A percentile compares a stretch with the other conserved stretches of the same genome.
These are phyloP conservation scores for Platycheirus albimanus DNA, from an alignment of 2,888 invertebrate species.

Conservation along the genomic window DNA sequence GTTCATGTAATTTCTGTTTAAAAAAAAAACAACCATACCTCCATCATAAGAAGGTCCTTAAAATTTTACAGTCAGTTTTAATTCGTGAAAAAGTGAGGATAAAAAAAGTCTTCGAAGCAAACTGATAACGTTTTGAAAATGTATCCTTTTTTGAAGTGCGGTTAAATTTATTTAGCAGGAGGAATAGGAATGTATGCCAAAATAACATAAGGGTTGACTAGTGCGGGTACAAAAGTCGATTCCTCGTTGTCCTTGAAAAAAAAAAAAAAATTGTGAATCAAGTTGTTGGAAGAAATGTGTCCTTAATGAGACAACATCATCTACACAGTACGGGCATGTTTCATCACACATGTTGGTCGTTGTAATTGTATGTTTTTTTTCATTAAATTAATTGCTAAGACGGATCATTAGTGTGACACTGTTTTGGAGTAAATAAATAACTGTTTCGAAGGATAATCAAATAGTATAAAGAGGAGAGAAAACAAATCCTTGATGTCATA, in stretches of 20 bases:
- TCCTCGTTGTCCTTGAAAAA: conserved; percentile 38
- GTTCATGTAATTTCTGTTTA: conserved; percentile 15
- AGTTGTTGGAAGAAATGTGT: conserved; percentile 6
- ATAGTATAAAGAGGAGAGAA: conserved; percentile 15
- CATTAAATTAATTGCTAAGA: conserved; percentile 7
- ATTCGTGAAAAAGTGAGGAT: not conserved
- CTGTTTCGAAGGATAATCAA: not conserved
- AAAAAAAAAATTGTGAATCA: not conserved
- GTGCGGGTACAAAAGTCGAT: conserved; percentile 35
- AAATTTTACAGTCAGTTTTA: too few relatives aligned
- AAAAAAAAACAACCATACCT: not conserved
- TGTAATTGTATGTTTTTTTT: conserved; percentile 37
- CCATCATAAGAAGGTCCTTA: too few relatives aligned
- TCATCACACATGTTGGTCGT: conserved; percentile 16
- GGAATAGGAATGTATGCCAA: conserved; percentile 25
- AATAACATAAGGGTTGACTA: conserved; percentile 32
- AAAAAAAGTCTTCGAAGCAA: not conserved
- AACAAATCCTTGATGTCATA: conserved; percentile 28
- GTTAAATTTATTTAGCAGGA: conserved; percentile 15
- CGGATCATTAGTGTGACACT: conserved; percentile 22
- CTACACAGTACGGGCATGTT: not conserved
- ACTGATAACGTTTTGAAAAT: conserved; percentile 34
- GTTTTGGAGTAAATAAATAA: conserved; percentile 14
- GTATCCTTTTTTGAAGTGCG: conserved; percentile 18
- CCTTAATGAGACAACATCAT: conserved; percentile 40